Conservation (phyloP, 2,888 invertebrate genomes). For the Craniophora ligustri region DNA sequence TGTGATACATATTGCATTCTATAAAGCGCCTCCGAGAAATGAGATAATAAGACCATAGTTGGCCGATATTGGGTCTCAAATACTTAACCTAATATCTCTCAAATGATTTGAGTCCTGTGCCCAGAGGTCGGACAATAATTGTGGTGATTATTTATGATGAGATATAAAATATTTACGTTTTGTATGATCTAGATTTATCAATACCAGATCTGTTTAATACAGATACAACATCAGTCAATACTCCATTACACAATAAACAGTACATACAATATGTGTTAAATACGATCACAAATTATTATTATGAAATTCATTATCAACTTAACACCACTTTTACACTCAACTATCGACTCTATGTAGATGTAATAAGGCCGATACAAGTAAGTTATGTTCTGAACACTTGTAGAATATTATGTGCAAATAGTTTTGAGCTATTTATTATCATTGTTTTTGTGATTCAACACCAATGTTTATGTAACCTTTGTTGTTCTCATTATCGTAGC, state of each 20-base stretch:
- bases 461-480: constrained; percentile 37
- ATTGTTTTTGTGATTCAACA: constrained; percentile 47
- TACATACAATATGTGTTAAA: constrained; percentile 4
- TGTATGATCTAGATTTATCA: too few species aligned
- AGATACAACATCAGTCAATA: constrained; percentile 7
- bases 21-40: too few species aligned
- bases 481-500: constrained; percentile 30
- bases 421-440: constrained; percentile 32
- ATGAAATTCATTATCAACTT: constrained; percentile 13
- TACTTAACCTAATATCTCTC: too few species aligned
- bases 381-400: constrained; percentile 1
- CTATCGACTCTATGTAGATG: constrained; percentile 11
- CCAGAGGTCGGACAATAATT: too few species aligned
- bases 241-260: constrained; percentile 1
- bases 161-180: too few species aligned
- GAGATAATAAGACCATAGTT: too few species aligned
- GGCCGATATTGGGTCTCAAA: too few species aligned
- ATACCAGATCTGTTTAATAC: not conserved
- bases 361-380: constrained; percentile 4
- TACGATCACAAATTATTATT: constrained; percentile 12
- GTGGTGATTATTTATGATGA: too few species aligned
- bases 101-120: too few species aligned
- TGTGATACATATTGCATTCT: too few species aligned
- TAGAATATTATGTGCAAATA: constrained; percentile 9
- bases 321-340: constrained; percentile 6